A percentile compares a stretch with the other conserved stretches of the same genome.
Conservation (phyloP, 1,140 invertebrate genomes). For the Choristoneura fumiferana region DNA sequence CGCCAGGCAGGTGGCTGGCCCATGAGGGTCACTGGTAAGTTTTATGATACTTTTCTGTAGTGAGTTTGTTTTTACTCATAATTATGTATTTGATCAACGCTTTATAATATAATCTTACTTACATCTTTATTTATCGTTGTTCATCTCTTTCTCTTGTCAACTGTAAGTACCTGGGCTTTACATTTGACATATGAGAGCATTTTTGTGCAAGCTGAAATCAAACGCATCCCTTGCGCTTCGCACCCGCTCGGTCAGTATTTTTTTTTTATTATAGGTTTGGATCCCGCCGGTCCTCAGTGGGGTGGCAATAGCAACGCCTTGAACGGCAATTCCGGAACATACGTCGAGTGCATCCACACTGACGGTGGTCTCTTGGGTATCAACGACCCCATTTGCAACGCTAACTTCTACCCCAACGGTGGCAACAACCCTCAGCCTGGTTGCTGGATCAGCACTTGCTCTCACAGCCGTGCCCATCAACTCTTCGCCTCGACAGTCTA, state of each 20-base stretch:
- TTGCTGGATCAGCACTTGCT: constrained; percentile 77
- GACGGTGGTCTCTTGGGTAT: constrained; percentile 78
- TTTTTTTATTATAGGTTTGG: constrained; percentile 79
- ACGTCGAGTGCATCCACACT: constrained; percentile 85
- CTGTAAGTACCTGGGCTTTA: no score
- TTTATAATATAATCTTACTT: no score
- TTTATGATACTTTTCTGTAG: not conserved
- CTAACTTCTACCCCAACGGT: constrained; percentile 89
- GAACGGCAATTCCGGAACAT: constrained; percentile 70
- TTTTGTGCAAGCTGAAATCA: no score
- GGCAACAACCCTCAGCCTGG: constrained; percentile 83
- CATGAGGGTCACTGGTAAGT: constrained; percentile 33
- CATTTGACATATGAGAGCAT: no score
- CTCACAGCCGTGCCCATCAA: constrained; percentile 75
- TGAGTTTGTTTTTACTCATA: no score
- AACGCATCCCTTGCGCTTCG: no score
- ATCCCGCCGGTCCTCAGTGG: constrained; percentile 83
- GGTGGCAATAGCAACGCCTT: constrained; percentile 69
- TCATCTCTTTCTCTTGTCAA: no score
- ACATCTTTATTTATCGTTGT: not conserved
- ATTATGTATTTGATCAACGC: no score
- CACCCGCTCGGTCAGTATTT: no score
- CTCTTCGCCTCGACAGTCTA: constrained; percentile 79
- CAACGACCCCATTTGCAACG: constrained; percentile 74
- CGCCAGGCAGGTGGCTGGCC: constrained; percentile 25